Evolutionary conservation across 2,113 vertebrate genomes (phyloP).

Genomic region (Meleagris gallopavo): DNA sequence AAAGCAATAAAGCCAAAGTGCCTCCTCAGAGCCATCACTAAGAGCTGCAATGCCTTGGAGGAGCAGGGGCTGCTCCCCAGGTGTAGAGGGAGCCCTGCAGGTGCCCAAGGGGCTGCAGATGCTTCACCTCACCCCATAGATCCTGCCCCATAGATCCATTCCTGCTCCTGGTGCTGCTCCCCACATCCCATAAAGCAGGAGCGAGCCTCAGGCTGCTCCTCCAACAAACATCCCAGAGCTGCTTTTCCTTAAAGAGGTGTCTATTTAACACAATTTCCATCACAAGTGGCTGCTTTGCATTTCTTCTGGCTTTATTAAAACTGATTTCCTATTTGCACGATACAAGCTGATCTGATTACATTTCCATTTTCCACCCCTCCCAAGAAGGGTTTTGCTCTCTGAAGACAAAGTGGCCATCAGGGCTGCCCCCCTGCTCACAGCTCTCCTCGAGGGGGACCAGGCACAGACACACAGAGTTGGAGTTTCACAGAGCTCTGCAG

Average conservation of each 20-base stretch:
- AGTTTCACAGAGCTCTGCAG: neutral
- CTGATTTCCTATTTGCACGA: conserved; percentile 84
- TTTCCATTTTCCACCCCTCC: conserved; percentile 80
- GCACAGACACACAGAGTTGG: neutral
- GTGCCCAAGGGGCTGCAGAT: accelerated
- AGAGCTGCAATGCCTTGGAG: conserved; percentile 30
- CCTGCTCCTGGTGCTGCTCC: neutral
- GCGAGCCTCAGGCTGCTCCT: neutral
- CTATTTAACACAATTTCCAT: conserved; percentile 80
- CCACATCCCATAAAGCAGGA: conserved; percentile 26
- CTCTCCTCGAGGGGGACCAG: neutral
- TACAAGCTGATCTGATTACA: conserved; percentile 84
- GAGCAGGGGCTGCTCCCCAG: neutral
- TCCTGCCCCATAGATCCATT: accelerated
- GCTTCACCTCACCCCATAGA: too few species aligned
- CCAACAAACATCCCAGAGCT: conserved; percentile 39
- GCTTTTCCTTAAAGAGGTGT: conserved; percentile 67
- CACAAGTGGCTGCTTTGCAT: conserved; percentile 83
- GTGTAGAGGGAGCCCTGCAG: accelerated
- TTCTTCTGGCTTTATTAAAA: conserved; percentile 84
- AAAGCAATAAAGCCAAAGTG: conserved; percentile 80
- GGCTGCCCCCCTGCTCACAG: conserved; percentile 5
- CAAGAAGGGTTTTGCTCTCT: conserved; percentile 52
- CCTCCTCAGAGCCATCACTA: conserved; percentile 76
- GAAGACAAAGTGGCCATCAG: neutral